A percentile compares a stretch with the other conserved stretches of the same genome.
These are phyloP conservation scores for Ptychodera flava DNA, from an alignment of 35 echinoderm and acorn worm species.

Conservation along the genomic window DNA sequence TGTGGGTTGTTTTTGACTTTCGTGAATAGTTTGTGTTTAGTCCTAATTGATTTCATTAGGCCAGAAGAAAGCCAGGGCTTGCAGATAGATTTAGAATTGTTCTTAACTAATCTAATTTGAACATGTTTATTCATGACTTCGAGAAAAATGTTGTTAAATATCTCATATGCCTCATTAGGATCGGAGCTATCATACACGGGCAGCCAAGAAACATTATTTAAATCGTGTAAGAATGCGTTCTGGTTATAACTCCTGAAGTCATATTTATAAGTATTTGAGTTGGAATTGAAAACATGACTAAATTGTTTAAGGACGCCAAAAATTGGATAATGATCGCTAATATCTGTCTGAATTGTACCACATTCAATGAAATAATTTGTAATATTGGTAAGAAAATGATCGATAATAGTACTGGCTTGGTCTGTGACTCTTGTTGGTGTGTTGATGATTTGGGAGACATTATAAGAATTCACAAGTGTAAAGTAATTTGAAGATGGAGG, in stretches of 20 bases:
- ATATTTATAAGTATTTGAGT: not conserved
- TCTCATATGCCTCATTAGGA: not conserved
- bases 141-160: not conserved
- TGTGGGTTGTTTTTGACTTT: not conserved
- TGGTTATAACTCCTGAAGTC: not conserved
- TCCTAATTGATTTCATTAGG: not conserved
- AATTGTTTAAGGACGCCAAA: not conserved
- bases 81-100: not conserved
- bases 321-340: not conserved
- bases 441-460: not conserved
- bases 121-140: not conserved
- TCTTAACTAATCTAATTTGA: not conserved
- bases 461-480: not conserved
- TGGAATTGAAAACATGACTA: not conserved
- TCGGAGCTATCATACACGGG: not conserved
- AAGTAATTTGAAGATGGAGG: not conserved
- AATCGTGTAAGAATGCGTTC: not conserved
- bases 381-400: not conserved
- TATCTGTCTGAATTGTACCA: not conserved
- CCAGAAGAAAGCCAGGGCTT: not conserved
- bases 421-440: not conserved
- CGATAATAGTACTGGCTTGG: not conserved
- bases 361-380: not conserved
- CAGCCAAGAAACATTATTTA: not conserved
- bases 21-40: not conserved